phyloP scores from a whole-genome alignment of 2,888 invertebrate species.

The Idaea aversata region DNA sequence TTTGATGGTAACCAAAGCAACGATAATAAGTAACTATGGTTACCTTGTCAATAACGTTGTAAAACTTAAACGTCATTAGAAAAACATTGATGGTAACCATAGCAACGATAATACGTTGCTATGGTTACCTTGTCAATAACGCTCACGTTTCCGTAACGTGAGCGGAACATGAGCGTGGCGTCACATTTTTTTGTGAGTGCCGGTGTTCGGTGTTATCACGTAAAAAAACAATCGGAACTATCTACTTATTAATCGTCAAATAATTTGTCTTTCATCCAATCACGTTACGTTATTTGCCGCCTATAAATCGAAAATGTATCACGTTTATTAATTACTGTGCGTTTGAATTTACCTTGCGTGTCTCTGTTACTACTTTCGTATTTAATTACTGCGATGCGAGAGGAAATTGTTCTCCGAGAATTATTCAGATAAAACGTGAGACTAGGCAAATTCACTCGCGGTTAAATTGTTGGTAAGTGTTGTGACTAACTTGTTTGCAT shows the following conservation, averaged over 20 bases:
- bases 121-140: too few relatives aligned
- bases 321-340: constrained; percentile 22
- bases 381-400: constrained; percentile 28
- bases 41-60: too few relatives aligned
- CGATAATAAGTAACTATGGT: too few relatives aligned
- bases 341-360: constrained; percentile 28
- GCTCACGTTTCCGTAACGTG: too few relatives aligned
- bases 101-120: too few relatives aligned
- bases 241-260: neutral
- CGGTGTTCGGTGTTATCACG: too few relatives aligned
- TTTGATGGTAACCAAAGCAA: too few relatives aligned
- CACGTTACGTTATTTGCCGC: neutral
- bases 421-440: constrained; percentile 21
- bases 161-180: too few relatives aligned
- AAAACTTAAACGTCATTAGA: too few relatives aligned
- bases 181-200: too few relatives aligned
- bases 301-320: constrained; percentile 22
- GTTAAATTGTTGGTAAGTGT: neutral
- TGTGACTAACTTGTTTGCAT: neutral
- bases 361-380: constrained; percentile 20
- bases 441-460: constrained; percentile 19
- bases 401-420: constrained; percentile 28
- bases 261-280: neutral
- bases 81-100: too few relatives aligned
- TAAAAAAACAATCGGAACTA: neutral